Evolutionary conservation across 2,797 vertebrate species (phyloP), one percentile per base, ranked within the genome.

Genomic region (Thaleichthys pacificus): DNA sequence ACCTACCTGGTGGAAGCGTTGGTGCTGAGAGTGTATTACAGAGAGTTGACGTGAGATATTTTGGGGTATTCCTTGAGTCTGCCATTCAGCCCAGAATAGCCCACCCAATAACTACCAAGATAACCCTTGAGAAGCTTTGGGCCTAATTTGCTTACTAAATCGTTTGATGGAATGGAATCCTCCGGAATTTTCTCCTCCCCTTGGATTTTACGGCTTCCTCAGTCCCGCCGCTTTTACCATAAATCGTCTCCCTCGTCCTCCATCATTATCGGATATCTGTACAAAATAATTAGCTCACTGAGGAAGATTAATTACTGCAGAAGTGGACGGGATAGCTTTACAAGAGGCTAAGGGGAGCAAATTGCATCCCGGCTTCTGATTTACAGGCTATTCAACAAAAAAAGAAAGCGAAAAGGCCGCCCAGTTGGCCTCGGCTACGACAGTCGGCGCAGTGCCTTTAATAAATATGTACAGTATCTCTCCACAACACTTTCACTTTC

Each of bases 201-300:
- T 81, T 76, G 75, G 72, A 85, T 85, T 87, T 89, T 87, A 89
- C 76, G 32, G 83, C 86, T 80, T 88, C 79, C 67, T 88, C 82
- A 71, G 77, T 85, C 81, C 78, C 75, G 80, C 85, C 57, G 84
- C 92, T 93, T 93, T 93, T 92, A 91, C 86, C 90, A 90, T 94
- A 93, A 94, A 93, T 93, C 90, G 80, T 71, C 77, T 84, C 86
- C 85, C 87, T 90, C 87, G 85, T 88, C 89, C 87, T 90, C 91
- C 88, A 91, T 93, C 93, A 92, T 94, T 94, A 94, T 94, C 78
- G 91, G 93, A 92, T 93, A 94, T 93, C 93, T 94, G 93, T 93
- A 92, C 91, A 91, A 93, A 94, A 94, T 93, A 92, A 94, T 94
- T 93, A 93, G 93, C 93, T 93, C 90, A 83, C 90, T 83, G 91